Conservation (phyloP, 2,888 invertebrate genomes). For the Lamproptera curius region DNA sequence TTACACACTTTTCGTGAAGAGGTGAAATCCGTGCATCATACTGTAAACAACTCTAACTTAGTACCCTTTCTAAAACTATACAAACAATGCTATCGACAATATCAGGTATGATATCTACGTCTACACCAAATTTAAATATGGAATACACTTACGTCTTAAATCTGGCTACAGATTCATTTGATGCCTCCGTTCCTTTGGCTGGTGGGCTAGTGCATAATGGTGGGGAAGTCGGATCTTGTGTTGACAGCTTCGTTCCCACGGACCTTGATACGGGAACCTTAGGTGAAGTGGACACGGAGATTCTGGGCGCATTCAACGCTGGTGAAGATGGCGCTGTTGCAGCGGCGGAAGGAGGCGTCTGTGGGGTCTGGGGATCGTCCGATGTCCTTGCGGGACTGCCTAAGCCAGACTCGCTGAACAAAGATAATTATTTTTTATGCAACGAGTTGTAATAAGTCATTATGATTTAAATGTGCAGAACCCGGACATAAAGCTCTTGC, state of each 20-base stretch:
- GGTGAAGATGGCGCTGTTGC: constrained; percentile 34
- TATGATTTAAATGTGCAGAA: no score
- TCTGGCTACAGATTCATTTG: constrained; percentile 60
- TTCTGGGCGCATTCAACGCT: constrained; percentile 32
- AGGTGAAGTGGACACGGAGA: constrained; percentile 28
- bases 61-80: not conserved
- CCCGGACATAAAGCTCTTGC: no score
- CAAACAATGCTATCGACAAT: no score
- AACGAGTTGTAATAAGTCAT: no score
- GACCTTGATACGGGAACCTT: constrained; percentile 27
- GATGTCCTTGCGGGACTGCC: constrained; percentile 65
- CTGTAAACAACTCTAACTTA: constrained; percentile 16
- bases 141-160: constrained; percentile 68
- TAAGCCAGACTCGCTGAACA: constrained; percentile 61
- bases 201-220: constrained; percentile 67
- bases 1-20: constrained; percentile 18
- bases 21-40: constrained; percentile 18
- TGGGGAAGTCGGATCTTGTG: constrained; percentile 55
- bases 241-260: constrained; percentile 33
- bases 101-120: no score
- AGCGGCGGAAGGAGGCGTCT: constrained; percentile 52
- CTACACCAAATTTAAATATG: constrained; percentile 3
- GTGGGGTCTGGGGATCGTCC: constrained; percentile 61
- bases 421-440: no score
- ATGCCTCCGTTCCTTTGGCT: constrained; percentile 52